phyloP scores from a whole-genome alignment of 2,888 invertebrate species.

The Tachystola acroxantha region DNA sequence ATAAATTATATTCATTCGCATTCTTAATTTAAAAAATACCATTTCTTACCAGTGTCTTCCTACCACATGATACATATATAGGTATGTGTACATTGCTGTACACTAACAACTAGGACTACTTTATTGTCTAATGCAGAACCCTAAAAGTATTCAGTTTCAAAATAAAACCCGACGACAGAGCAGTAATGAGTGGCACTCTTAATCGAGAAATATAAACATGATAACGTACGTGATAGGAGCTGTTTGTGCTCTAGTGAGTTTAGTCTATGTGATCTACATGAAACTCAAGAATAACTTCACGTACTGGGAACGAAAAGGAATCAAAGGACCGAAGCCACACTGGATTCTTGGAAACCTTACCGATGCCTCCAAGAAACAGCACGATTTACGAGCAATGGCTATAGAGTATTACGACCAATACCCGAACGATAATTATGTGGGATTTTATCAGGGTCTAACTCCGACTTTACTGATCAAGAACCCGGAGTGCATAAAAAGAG shows the following conservation, averaged over 20 bases:
- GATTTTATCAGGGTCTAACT: slow-evolving; percentile 36
- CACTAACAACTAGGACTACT: too few relatives aligned
- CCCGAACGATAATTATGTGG: slow-evolving; percentile 41
- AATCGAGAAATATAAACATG: too few relatives aligned
- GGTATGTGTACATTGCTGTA: too few relatives aligned
- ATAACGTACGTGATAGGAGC: not conserved
- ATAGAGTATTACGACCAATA: slow-evolving; percentile 16
- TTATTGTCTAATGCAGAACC: too few relatives aligned
- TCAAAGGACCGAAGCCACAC: slow-evolving; percentile 37
- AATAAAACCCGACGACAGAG: too few relatives aligned
- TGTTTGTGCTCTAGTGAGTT: not conserved
- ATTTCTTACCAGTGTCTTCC: too few relatives aligned
- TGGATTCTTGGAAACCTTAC: slow-evolving; percentile 19
- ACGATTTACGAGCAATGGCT: slow-evolving; percentile 8
- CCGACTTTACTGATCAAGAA: slow-evolving; percentile 42
- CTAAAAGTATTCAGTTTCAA: too few relatives aligned
- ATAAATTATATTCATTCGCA: too few relatives aligned
- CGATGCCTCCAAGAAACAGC: slow-evolving; percentile 9
- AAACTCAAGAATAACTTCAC: not conserved
- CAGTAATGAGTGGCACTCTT: too few relatives aligned
- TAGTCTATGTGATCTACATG: not conserved
- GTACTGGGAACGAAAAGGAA: slow-evolving; percentile 33
- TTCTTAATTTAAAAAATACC: too few relatives aligned
- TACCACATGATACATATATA: too few relatives aligned
- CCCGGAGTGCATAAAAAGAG: slow-evolving; percentile 38